Percentiles rank a stretch among this genome's conserved stretches.
phyloP scores from a whole-genome alignment of 2,113 vertebrate genomes.

The Carassius auratus region DNA sequence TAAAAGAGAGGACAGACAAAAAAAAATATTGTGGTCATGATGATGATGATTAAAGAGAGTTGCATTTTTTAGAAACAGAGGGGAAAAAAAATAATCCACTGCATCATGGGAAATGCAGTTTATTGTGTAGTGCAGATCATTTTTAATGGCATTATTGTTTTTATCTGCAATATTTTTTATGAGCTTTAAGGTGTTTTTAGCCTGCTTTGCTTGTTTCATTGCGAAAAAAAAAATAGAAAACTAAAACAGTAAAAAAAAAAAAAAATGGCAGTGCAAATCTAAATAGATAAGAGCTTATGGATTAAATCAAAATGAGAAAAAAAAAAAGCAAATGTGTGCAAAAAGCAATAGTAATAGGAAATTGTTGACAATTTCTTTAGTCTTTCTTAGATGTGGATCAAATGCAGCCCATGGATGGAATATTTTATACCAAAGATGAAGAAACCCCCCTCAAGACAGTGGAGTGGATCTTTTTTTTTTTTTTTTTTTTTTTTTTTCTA shows the following conservation, averaged over 20 bases:
- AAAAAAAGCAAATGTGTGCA: conserved; percentile 74
- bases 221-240: conserved; percentile 77
- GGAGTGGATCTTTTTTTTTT: conserved; percentile 65
- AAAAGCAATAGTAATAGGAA: conserved; percentile 97
- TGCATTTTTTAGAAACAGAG: conserved; percentile 55
- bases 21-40: conserved; percentile 74
- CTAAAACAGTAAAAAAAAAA: conserved; percentile 43
- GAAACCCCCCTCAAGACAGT: conserved; percentile 78
- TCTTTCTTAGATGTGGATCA: conserved; percentile 96
- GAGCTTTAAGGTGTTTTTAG: conserved; percentile 91
- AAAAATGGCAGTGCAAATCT: conserved; percentile 70
- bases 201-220: conserved; percentile 95
- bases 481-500: conserved; percentile 52
- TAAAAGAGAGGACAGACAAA: conserved; percentile 80
- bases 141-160: conserved; percentile 88
- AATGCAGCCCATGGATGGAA: conserved; percentile 94
- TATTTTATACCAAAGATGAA: conserved; percentile 99
- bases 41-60: conserved; percentile 67
- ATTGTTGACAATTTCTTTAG: conserved; percentile 98
- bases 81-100: conserved; percentile 78
- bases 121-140: conserved; percentile 84
- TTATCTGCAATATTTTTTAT: conserved; percentile 90
- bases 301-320: conserved; percentile 79
- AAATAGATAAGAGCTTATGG: conserved; percentile 88
- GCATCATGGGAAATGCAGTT: conserved; percentile 87